Percentiles rank a stretch among this genome's conserved stretches.
Evolutionary conservation across 2,797 vertebrate genomes (phyloP).

Genomic region (Babyrousa celebensis): DNA sequence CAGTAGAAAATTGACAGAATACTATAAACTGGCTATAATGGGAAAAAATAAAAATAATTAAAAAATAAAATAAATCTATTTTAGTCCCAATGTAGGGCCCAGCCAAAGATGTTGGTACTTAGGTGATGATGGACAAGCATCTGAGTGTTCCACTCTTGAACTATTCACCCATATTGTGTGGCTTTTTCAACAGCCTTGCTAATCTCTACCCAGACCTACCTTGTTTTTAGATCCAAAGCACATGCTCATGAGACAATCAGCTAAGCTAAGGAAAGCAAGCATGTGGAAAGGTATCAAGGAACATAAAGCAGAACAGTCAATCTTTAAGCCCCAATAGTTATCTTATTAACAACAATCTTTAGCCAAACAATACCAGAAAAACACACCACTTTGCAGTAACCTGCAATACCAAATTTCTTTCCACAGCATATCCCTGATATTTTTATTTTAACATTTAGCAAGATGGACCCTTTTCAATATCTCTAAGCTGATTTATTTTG

Average conservation of each 20-base stretch:
- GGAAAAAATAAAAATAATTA: too few relatives aligned
- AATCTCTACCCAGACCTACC: background rate
- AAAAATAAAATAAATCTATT: background rate
- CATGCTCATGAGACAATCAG: background rate
- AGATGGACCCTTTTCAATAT: background rate
- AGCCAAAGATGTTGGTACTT: background rate
- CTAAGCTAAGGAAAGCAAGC: background rate
- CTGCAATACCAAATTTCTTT: background rate
- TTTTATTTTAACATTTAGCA: conserved; percentile 38
- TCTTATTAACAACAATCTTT: background rate
- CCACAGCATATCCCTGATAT: background rate
- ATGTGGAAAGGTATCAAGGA: background rate
- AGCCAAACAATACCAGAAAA: background rate
- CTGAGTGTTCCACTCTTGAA: background rate
- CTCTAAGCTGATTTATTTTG: conserved; percentile 30
- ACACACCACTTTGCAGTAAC: background rate
- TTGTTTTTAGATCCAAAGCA: background rate
- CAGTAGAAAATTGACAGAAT: too few relatives aligned
- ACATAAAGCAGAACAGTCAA: background rate
- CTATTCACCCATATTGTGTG: background rate
- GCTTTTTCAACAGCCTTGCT: background rate
- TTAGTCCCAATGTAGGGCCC: background rate
- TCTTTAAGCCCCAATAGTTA: background rate
- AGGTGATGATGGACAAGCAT: background rate
- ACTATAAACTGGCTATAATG: too few relatives aligned